Evolutionary conservation across 2,888 invertebrate species (phyloP).

Genomic region (Nomada hirtipes): DNA sequence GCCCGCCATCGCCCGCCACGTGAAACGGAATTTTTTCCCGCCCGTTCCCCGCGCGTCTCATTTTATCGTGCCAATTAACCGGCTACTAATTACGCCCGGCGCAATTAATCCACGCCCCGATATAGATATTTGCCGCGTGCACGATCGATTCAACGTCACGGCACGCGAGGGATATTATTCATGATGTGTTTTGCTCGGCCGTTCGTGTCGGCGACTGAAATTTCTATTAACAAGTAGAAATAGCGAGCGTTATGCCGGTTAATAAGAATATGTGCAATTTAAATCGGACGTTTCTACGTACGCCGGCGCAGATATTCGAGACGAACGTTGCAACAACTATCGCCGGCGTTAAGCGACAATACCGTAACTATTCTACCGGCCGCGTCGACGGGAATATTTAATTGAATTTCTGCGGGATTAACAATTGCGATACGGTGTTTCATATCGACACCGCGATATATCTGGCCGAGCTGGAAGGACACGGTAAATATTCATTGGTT

Average conservation of each 20-base stretch:
- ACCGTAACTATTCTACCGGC: no score
- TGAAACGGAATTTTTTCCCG: constrained; percentile 27
- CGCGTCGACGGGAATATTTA: background rate
- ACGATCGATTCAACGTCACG: constrained; percentile 3
- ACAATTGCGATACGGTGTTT: background rate
- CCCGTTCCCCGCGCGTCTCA: background rate
- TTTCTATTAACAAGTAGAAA: background rate
- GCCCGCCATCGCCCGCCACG: background rate
- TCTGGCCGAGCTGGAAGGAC: constrained; percentile 34
- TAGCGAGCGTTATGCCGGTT: background rate
- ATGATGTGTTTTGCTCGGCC: background rate
- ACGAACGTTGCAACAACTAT: no score
- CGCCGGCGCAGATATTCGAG: no score
- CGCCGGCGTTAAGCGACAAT: background rate
- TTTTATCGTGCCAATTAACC: constrained; percentile 28
- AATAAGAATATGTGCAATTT: no score
- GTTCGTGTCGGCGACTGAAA: background rate
- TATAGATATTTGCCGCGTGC: constrained; percentile 12
- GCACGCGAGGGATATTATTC: background rate
- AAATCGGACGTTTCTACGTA: no score
- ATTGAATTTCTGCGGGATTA: background rate
- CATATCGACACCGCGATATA: constrained; percentile 2
- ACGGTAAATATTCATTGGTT: constrained; percentile 59
- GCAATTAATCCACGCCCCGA: constrained; percentile 17
- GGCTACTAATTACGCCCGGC: constrained; percentile 18